phyloP scores from a whole-genome alignment of 2,113 vertebrate species.

The Urocynchramus pylzowi region DNA sequence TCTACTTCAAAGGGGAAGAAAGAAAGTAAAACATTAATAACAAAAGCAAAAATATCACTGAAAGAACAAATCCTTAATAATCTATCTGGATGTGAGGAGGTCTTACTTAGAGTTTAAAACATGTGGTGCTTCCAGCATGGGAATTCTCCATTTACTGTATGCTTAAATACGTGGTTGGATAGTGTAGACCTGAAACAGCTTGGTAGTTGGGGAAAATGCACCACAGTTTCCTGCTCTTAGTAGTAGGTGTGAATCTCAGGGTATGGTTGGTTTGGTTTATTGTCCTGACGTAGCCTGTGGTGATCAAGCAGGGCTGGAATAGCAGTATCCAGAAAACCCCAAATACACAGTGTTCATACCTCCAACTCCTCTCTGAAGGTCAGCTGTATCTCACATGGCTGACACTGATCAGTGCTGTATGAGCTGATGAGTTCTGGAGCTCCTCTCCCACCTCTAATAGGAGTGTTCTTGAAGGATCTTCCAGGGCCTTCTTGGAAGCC shows the following conservation, averaged over 20 bases:
- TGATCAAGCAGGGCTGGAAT: background rate
- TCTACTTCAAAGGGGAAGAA: background rate
- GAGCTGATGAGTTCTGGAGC: background rate
- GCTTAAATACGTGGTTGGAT: background rate
- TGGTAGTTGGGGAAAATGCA: background rate
- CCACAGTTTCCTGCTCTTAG: background rate
- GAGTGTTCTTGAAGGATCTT: background rate
- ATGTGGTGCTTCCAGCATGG: background rate
- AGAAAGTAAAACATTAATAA: background rate
- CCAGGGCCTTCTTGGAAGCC: background rate
- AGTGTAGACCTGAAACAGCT: background rate
- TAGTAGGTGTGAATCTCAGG: background rate
- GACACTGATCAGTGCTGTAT: background rate
- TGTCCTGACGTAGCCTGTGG: background rate
- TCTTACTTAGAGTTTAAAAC: background rate
- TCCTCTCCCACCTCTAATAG: background rate
- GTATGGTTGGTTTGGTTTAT: background rate
- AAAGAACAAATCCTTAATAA: background rate
- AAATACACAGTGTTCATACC: no score
- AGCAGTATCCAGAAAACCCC: background rate
- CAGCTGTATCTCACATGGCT: background rate
- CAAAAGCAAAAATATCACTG: background rate
- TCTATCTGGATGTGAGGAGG: background rate
- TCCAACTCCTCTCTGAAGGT: background rate
- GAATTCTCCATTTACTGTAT: background rate